Percentiles rank a stretch among this genome's conserved stretches.
Conservation (phyloP, 2,113 vertebrate species). For the Galbula dea region DNA sequence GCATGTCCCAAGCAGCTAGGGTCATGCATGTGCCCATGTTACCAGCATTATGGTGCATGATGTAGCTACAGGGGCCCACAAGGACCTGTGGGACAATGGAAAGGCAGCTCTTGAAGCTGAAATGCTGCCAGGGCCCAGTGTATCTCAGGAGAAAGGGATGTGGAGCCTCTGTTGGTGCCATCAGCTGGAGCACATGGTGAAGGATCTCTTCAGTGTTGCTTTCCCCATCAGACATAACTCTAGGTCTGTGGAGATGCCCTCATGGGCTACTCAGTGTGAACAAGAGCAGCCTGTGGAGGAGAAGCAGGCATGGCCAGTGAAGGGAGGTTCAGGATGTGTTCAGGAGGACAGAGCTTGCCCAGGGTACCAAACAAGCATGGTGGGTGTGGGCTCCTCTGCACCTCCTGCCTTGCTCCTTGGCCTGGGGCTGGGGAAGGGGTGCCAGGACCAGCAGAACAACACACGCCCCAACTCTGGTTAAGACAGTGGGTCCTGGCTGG, state of each 20-base stretch:
- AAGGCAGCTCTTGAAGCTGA: neutral
- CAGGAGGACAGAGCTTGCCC: neutral
- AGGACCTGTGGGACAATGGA: neutral
- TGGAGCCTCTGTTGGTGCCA: neutral
- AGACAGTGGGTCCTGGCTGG: fast-evolving
- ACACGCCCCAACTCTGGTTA: neutral
- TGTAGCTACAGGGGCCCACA: neutral
- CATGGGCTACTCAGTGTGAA: neutral
- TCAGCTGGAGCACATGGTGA: neutral
- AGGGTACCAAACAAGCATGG: fast-evolving
- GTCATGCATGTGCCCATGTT: neutral
- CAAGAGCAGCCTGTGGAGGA: neutral
- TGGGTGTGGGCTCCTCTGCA: neutral
- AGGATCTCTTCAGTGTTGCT: neutral
- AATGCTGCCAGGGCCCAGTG: neutral
- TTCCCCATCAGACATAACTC: neutral
- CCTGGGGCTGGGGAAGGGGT: neutral
- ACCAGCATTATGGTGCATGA: neutral
- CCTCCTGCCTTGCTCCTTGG: neutral
- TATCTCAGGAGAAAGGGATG: neutral
- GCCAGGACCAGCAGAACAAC: neutral
- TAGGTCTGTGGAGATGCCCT: neutral
- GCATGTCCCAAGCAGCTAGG: neutral
- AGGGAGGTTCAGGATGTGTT: neutral
- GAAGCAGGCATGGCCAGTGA: fast-evolving